These are phyloP conservation scores for Microcebus murinus DNA, from an alignment of 2,113 vertebrate species.

Conservation along the genomic window DNA sequence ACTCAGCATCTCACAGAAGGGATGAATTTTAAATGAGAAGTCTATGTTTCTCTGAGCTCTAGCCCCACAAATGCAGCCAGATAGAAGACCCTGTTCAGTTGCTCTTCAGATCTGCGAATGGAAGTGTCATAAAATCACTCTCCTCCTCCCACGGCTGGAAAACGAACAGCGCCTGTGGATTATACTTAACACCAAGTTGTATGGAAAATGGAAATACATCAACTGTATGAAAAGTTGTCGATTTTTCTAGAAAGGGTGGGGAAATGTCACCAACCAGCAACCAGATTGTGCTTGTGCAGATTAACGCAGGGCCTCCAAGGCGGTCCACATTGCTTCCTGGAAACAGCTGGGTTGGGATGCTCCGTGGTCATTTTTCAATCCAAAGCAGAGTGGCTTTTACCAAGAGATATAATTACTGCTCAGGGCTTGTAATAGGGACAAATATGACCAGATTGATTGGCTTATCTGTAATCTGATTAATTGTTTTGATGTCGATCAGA, in stretches of 20 bases:
- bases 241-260: background rate
- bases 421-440: background rate
- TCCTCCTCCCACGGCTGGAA: background rate
- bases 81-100: fast-evolving
- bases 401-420: conserved; percentile 44
- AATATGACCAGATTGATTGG: background rate
- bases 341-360: background rate
- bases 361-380: background rate
- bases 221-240: background rate
- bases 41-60: background rate
- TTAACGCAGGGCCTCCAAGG: background rate
- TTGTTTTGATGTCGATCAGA: conserved; percentile 16
- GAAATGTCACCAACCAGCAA: background rate
- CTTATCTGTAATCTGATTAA: conserved; percentile 48
- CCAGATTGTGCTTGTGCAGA: background rate
- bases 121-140: background rate
- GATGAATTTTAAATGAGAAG: conserved; percentile 50
- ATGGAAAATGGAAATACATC: background rate
- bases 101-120: background rate
- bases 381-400: background rate
- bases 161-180: background rate
- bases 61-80: background rate
- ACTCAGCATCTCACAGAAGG: conserved; percentile 69
- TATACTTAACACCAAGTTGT: conserved; percentile 18
- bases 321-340: background rate